Percentiles rank a stretch among this genome's conserved stretches.
These are phyloP conservation scores for Ptyas mucosa DNA, from an alignment of 2,113 vertebrate genomes.

Conservation along the genomic window DNA sequence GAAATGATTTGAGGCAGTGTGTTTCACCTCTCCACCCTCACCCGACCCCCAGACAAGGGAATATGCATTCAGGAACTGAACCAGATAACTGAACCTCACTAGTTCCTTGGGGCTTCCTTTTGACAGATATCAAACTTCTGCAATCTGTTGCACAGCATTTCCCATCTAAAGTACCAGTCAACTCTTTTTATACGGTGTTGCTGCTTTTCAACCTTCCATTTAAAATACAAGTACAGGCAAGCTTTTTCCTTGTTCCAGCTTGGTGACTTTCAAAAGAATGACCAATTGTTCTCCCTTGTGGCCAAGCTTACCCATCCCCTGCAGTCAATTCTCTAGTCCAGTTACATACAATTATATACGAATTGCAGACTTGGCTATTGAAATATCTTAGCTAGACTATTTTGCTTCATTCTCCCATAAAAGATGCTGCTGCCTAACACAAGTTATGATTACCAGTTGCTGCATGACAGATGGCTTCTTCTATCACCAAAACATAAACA, in stretches of 20 bases:
- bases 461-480: not conserved
- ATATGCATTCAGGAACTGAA: not conserved
- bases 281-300: not conserved
- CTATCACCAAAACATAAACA: not conserved
- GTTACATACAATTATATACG: not conserved
- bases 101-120: not conserved
- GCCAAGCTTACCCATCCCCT: not conserved
- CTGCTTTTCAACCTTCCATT: not conserved
- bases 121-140: not conserved
- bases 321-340: not conserved
- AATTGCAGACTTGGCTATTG: not conserved
- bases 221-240: not conserved
- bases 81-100: not conserved
- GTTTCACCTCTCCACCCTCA: not conserved
- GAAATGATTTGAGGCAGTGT: not conserved
- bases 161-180: not conserved
- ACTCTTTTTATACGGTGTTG: not conserved
- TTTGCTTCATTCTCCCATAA: not conserved
- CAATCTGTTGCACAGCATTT: not conserved
- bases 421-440: not conserved
- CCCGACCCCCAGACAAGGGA: not conserved
- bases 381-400: not conserved
- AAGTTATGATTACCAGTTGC: not conserved
- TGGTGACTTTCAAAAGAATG: not conserved
- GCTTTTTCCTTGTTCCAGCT: not conserved